These are phyloP conservation scores for Pelecanoides urinatrix DNA, from an alignment of 2,113 vertebrate genomes.

Conservation along the genomic window DNA sequence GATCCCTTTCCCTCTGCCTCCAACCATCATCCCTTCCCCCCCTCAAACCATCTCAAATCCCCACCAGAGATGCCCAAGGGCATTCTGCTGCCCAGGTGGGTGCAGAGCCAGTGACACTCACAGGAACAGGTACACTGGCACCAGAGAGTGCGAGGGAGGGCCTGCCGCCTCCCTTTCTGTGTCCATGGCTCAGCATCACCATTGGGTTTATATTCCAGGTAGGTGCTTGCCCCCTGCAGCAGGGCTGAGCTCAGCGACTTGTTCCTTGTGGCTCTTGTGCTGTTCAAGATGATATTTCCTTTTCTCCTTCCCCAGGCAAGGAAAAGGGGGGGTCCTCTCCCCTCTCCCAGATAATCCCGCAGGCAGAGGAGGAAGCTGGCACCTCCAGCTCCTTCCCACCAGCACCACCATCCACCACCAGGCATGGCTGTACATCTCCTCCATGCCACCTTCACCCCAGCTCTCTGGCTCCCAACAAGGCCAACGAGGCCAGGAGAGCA, in stretches of 20 bases:
- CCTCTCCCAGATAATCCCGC: not conserved
- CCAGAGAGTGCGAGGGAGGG: not conserved
- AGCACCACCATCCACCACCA: fast-evolving
- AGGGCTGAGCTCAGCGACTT: not conserved
- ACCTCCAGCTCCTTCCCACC: not conserved
- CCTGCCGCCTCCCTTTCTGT: not conserved
- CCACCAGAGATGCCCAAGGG: not conserved
- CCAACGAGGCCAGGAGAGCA: not conserved
- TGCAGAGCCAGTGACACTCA: not conserved
- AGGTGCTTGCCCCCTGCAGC: not conserved
- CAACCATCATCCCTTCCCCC: not conserved
- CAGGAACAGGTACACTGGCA: not conserved
- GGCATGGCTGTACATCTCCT: not conserved
- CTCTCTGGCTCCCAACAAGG: not conserved
- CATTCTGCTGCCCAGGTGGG: not conserved
- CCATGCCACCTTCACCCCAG: not conserved
- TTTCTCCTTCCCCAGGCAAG: not conserved
- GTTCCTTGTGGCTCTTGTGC: not conserved
- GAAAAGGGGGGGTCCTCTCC: not conserved
- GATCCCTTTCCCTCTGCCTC: not conserved
- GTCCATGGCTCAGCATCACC: not conserved
- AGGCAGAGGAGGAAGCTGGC: not conserved
- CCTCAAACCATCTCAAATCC: not conserved
- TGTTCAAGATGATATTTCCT: not conserved
- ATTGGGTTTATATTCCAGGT: not conserved